Conservation (phyloP, 1,140 invertebrate species). For the Oedothorax gibbosus region DNA sequence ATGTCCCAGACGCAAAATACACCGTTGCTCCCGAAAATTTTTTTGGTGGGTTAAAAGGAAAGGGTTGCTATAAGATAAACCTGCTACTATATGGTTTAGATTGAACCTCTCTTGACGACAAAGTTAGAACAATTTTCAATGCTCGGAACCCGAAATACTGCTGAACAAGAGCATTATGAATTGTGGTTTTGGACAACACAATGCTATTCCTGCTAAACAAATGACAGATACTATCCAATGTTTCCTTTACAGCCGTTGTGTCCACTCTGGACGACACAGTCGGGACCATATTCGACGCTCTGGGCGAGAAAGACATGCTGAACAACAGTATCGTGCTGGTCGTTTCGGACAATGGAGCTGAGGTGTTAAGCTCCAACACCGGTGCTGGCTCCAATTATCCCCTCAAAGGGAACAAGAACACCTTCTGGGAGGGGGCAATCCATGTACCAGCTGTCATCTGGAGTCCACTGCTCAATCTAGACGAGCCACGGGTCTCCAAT, state of each 20-base stretch:
- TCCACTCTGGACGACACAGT: constrained; percentile 87
- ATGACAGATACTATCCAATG: too few relatives aligned
- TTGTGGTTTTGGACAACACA: too few relatives aligned
- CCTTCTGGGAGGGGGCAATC: constrained; percentile 69
- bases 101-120: too few relatives aligned
- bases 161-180: too few relatives aligned
- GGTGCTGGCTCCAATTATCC: constrained; percentile 67
- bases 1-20: too few relatives aligned
- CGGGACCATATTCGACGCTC: constrained; percentile 79
- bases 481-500: constrained; percentile 72
- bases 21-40: too few relatives aligned
- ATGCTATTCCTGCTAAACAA: too few relatives aligned
- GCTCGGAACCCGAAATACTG: too few relatives aligned
- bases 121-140: too few relatives aligned
- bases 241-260: constrained; percentile 65
- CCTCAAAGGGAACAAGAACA: constrained; percentile 68
- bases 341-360: constrained; percentile 87
- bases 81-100: too few relatives aligned
- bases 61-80: too few relatives aligned
- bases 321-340: constrained; percentile 85
- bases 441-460: constrained; percentile 67
- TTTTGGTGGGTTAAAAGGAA: too few relatives aligned
- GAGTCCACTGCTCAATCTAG: constrained; percentile 71
- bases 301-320: constrained; percentile 76
- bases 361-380: neutral